Evolutionary conservation across 1,140 invertebrate genomes (phyloP), one percentile per base, ranked within the genome.

Genomic region (Drosophila yakuba): DNA sequence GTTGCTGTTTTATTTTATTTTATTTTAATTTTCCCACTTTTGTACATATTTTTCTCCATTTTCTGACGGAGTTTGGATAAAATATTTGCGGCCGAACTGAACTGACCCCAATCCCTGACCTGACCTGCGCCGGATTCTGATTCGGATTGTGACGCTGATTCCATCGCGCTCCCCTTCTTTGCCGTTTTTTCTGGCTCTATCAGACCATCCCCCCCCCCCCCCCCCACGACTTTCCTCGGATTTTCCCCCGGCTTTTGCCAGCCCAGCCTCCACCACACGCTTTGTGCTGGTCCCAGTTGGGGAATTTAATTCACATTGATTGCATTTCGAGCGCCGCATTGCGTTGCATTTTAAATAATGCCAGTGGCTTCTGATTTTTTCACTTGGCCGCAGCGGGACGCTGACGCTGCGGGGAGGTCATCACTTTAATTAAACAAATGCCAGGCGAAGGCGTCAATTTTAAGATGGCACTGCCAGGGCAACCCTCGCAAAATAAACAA

Each of bases 301-400:
- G 84, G 84, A 86, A 86, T 86, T 86, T 86, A 86, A 86, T 86
- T 86, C 84, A 76, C 83, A 86, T 86, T 86, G 83, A 86, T 86
- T 86, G 83, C 83, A 86, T 86, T 86, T 86, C 84, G 79, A 76
- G 79, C 80, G 75, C 75, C 83, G 83, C 83, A 86, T 88, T 86
- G 83, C 84, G 83, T 89, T 86, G 83, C 83, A 86, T 86, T 86
- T 86, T 88, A 86, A 86, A 86, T 86, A 86, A 89, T 89, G 83
- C 83, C 82, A 88, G 78, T 66, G 83, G 83, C 82, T 82, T 88
- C 85, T 68, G 66, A 71, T 71, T 71, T 71, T 71, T 41, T 57
- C 36, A 51, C 62, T 67, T 36, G 36, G 8, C 43, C 35, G 64
- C 64, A 47, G 14, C n/a, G 71, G 28, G 48, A 28, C 43, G 58